Percentiles rank a stretch among this genome's conserved stretches.
Evolutionary conservation across 2,888 invertebrate species (phyloP).

Genomic region (Lypha dubia): DNA sequence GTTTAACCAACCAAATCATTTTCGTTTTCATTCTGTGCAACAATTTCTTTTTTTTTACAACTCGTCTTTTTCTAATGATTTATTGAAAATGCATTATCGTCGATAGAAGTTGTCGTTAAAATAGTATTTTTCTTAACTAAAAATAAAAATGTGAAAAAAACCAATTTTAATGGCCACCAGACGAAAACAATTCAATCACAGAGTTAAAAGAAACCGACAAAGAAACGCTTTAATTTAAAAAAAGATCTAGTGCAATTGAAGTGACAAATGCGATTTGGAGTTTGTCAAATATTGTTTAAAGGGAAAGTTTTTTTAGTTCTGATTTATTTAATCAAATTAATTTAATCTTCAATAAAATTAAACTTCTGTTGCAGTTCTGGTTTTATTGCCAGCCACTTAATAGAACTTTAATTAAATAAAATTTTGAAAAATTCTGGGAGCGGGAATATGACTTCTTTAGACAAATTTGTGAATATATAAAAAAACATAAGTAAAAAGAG

Average conservation of each 20-base stretch:
- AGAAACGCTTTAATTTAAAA: slow-evolving; percentile 7
- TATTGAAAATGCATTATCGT: slow-evolving; percentile 64
- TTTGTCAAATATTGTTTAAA: slow-evolving; percentile 6
- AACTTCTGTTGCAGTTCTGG: not conserved
- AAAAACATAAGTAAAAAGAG: not conserved
- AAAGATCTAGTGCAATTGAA: not conserved
- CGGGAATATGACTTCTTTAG: not conserved
- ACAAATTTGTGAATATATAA: not conserved
- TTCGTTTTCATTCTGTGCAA: slow-evolving; percentile 44
- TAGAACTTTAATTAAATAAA: not conserved
- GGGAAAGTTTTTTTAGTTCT: slow-evolving; percentile 23
- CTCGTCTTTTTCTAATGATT: slow-evolving; percentile 14
- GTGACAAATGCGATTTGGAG: slow-evolving; percentile 48
- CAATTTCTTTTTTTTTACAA: not conserved
- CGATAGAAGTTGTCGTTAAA: slow-evolving; percentile 39
- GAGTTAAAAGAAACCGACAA: not conserved
- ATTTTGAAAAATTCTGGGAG: slow-evolving; percentile 6
- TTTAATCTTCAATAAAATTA: not conserved
- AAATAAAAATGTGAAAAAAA: not conserved
- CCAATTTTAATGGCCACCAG: slow-evolving; percentile 52
- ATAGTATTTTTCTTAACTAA: slow-evolving; percentile 1
- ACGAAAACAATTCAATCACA: slow-evolving; percentile 67
- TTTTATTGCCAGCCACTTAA: slow-evolving; percentile 52
- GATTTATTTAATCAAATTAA: slow-evolving; percentile 10
- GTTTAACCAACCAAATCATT: slow-evolving; percentile 58